Base-by-base conservation (phyloP, 2,113 vertebrate genomes). In the Polypterus bichir region DNA sequence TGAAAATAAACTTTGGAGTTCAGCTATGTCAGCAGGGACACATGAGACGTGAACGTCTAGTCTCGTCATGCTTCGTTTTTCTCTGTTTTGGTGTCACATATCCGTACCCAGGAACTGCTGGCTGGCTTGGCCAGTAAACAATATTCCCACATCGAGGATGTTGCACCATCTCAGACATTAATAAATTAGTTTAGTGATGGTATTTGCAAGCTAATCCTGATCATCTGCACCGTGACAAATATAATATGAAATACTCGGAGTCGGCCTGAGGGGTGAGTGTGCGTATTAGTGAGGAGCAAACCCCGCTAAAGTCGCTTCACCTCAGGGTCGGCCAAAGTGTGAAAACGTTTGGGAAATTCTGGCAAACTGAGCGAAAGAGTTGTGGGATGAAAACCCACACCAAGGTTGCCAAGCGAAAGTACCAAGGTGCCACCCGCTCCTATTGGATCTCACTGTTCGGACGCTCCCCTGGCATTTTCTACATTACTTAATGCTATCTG, bases 171-270 rank as follows among this genome's bases (percentile, higher is more conserved):
- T 3, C 27, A 58, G 56, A 58, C 46, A 11, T 45, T 58, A 58
- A 58, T 58, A 58, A 58, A 58, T 58, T 27, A 58, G 46, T 45
- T 45, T 6, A 58, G 5, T 8, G 6, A 27, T 58, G 56, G n/a
- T 27, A 27, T 58, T 58, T 58, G 56, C 44, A 58, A 58, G 56
- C 44, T 46, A 58, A 58, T 58, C 56, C 56, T 58, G 11, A 45
- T 58, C 44, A 58, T 58, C 27, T 58, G 56, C 44, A 44, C n/a
- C 56, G 44, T 7, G 46, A 45, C 7, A 44, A 58, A 58, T 45
- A 45, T 45, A 9, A 58, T 58, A 58, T 58, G n/a, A 4, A 27
- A 27, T 27, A 27, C 27, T 27, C 27, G 27, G 27, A 27, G 27
- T 27, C 27, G 27, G 27, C 27, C 27, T 27, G 27, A 27, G 27